phyloP scores from a whole-genome alignment of 2,888 invertebrate species.

The Caenorhabditis angaria region DNA sequence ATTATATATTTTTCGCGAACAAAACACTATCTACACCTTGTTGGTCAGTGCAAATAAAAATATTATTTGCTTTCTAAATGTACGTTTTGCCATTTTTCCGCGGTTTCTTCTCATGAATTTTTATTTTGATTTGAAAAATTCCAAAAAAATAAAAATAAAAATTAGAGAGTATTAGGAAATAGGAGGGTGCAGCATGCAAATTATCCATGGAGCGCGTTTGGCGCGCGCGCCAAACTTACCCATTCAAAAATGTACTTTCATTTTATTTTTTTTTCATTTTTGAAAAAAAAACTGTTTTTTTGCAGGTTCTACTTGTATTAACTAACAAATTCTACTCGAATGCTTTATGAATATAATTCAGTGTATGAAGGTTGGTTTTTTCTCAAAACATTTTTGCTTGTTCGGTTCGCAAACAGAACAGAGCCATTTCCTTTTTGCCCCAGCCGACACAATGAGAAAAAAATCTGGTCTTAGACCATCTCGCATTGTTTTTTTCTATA shows the following conservation, averaged over 20 bases:
- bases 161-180: neutral
- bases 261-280: neutral
- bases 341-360: slow-evolving; percentile 2
- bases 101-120: neutral
- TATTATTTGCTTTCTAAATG: neutral
- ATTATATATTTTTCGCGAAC: too few relatives aligned
- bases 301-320: neutral
- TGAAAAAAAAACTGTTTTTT: neutral
- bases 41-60: slow-evolving; percentile 2
- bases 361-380: neutral
- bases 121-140: neutral
- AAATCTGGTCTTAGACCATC: slow-evolving; percentile 4
- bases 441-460: neutral
- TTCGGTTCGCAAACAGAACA: neutral
- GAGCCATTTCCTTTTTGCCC: neutral
- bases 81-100: neutral
- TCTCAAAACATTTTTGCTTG: neutral
- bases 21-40: slow-evolving; percentile 1
- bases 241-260: neutral
- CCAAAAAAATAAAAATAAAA: neutral
- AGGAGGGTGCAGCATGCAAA: neutral
- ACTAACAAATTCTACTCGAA: neutral
- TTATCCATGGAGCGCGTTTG: neutral
- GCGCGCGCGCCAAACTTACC: neutral
- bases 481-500: neutral